Conservation (phyloP, 2,888 invertebrate genomes). For the Leucozona laternaria region DNA sequence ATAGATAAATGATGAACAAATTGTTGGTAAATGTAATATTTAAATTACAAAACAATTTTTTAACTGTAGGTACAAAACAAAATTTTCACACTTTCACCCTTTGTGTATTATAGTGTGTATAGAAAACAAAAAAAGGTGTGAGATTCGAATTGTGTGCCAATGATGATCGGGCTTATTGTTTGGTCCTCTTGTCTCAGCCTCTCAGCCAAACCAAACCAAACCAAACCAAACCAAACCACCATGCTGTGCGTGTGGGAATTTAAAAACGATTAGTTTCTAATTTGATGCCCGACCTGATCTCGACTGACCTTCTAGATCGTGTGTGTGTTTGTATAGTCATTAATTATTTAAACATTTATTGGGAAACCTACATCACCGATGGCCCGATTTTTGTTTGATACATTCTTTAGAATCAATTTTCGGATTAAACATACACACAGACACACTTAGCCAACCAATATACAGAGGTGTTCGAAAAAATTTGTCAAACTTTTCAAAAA, state of each 20-base stretch:
- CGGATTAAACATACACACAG: conserved; percentile 54
- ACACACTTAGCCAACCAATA: not conserved
- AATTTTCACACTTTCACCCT: conserved; percentile 67
- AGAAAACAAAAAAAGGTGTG: conserved; percentile 45
- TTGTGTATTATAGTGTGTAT: not conserved
- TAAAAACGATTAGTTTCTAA: conserved; percentile 75
- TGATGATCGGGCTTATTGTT: conserved; percentile 26
- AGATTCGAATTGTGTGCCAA: conserved; percentile 25
- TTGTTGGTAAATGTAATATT: conserved; percentile 48
- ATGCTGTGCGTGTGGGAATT: conserved; percentile 60
- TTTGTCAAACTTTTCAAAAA: not conserved
- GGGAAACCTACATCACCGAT: conserved; percentile 65
- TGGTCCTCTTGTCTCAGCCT: conserved; percentile 22
- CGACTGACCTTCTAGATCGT: conserved; percentile 68
- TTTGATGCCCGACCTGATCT: conserved; percentile 73
- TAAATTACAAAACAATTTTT: conserved; percentile 65
- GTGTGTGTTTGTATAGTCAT: conserved; percentile 51
- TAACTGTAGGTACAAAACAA: not conserved
- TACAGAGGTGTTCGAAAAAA: conserved; percentile 8
- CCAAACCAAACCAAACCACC: too few species aligned
- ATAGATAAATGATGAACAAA: not conserved
- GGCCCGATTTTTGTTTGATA: conserved; percentile 37
- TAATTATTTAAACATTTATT: conserved; percentile 74
- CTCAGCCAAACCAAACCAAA: too few species aligned
- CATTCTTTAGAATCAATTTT: conserved; percentile 66